These are phyloP conservation scores for Lepidochrysops patricia DNA, from an alignment of 2,888 invertebrate genomes.

Conservation along the genomic window DNA sequence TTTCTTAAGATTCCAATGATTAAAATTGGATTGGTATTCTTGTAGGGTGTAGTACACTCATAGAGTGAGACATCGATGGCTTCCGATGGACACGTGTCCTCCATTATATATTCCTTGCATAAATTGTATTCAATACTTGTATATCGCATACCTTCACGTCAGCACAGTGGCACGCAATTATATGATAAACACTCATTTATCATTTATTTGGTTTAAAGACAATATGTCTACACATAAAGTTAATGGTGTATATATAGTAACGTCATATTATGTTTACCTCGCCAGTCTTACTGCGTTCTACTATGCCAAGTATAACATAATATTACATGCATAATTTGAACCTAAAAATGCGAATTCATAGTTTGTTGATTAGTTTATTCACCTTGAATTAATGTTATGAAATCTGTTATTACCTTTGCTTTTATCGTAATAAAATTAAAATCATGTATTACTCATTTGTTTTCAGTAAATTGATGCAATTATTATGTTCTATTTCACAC, in stretches of 20 bases:
- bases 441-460: not conserved
- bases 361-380: not conserved
- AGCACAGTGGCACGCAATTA: conserved; percentile 4
- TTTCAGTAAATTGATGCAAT: not conserved
- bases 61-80: conserved; percentile 4
- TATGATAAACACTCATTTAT: conserved; percentile 8
- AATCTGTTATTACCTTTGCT: not conserved
- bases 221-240: not conserved
- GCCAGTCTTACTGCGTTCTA: not conserved
- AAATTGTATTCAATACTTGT: conserved; percentile 9
- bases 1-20: not conserved
- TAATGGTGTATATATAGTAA: not conserved
- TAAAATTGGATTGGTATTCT: not conserved
- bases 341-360: not conserved
- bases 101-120: conserved; percentile 12
- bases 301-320: not conserved
- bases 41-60: not conserved
- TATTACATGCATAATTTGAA: too few relatives aligned
- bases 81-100: conserved; percentile 15
- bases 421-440: not conserved
- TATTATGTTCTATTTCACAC: conserved; percentile 2
- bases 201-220: conserved; percentile 6
- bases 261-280: not conserved
- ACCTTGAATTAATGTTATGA: conserved; percentile 3
- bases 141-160: conserved; percentile 10